These are phyloP conservation scores for Diprion similis DNA, from an alignment of 1,140 invertebrate species.

Conservation along the genomic window DNA sequence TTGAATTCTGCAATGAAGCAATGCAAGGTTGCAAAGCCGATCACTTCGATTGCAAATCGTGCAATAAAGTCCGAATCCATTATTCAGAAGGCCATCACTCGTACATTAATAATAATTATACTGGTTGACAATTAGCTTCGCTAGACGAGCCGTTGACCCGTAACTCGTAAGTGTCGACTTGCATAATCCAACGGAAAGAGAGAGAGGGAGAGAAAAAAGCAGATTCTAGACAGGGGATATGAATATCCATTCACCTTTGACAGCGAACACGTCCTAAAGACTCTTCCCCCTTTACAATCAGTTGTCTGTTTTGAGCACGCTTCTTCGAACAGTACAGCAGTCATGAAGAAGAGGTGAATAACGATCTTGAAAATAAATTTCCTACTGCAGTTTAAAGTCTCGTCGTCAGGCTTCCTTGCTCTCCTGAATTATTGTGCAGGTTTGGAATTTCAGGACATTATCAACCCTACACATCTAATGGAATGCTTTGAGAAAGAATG, in stretches of 20 bases:
- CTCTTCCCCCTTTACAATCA: no score
- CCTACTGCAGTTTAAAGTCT: no score
- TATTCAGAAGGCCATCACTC: conserved; percentile 1
- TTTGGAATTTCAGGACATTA: no score
- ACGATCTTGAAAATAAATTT: no score
- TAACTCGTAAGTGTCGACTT: neutral
- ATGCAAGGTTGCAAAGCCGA: neutral
- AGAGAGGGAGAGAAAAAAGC: neutral
- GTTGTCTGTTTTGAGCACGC: no score
- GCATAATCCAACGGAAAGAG: neutral
- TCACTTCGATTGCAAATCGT: neutral
- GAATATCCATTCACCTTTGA: neutral
- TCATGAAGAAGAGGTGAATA: no score
- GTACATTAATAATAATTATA: neutral
- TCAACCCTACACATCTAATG: no score
- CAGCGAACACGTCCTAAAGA: no score
- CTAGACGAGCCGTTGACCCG: neutral
- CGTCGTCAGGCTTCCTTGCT: no score
- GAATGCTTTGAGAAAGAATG: no score
- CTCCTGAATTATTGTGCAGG: no score
- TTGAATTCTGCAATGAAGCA: neutral
- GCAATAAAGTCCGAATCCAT: neutral
- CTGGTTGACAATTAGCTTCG: neutral
- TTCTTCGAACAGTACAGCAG: no score
- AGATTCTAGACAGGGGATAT: neutral